phyloP scores from a whole-genome alignment of 2,797 vertebrate species.

The Zalophus californianus region DNA sequence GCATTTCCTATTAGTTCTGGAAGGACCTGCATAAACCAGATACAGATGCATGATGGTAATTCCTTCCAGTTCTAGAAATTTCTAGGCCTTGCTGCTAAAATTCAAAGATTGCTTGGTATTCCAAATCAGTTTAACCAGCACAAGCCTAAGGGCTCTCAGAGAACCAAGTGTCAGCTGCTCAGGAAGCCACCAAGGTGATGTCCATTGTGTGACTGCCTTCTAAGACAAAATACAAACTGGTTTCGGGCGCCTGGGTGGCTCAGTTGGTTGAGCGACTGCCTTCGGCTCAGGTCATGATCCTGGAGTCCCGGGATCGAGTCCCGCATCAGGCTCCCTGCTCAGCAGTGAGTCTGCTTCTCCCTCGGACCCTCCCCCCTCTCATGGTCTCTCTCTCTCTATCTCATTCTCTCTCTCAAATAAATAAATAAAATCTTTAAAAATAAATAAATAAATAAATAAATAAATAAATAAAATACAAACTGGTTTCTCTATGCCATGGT shows the following conservation, averaged over 20 bases:
- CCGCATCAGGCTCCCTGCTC: too few species aligned
- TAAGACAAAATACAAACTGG: slow-evolving; percentile 39
- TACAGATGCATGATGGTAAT: not conserved
- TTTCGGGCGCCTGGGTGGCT: not conserved
- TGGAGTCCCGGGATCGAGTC: too few species aligned
- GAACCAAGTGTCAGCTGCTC: not conserved
- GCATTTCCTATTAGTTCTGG: slow-evolving; percentile 11
- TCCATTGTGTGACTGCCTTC: not conserved
- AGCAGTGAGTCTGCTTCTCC: too few species aligned
- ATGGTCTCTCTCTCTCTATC: too few species aligned
- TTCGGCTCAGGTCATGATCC: too few species aligned
- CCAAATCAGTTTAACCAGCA: slow-evolving; percentile 22
- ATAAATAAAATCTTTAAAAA: too few species aligned
- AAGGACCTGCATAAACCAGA: slow-evolving; percentile 4
- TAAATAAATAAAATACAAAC: slow-evolving; percentile 2
- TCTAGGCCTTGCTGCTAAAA: slow-evolving; percentile 49
- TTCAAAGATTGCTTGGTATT: slow-evolving; percentile 35
- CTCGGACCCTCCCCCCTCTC: too few species aligned
- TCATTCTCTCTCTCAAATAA: too few species aligned
- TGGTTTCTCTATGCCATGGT: not conserved
- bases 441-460: too few species aligned
- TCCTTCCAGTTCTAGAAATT: slow-evolving; percentile 53
- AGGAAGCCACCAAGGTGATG: slow-evolving; percentile 18
- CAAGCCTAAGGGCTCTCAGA: not conserved
- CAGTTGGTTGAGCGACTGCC: too few species aligned